Conservation (phyloP, 1,140 invertebrate genomes). For the Antheraea pernyi region DNA sequence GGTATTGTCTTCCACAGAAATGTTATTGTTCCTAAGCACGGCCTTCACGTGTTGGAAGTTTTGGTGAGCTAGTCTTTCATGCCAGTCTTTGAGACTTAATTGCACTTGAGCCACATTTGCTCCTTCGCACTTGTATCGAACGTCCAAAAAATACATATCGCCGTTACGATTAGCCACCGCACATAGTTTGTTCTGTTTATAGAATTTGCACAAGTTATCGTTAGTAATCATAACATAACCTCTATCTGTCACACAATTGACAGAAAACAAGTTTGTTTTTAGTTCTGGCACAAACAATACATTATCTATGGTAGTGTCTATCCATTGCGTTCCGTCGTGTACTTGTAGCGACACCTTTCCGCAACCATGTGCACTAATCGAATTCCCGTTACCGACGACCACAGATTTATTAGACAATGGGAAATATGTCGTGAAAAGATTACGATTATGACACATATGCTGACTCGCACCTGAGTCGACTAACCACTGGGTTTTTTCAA, state of each 20-base stretch:
- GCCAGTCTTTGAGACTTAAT: conserved; percentile 44
- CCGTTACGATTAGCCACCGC: conserved; percentile 35
- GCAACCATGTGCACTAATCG: conserved; percentile 27
- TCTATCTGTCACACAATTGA: conserved; percentile 36
- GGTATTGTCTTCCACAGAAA: conserved; percentile 28
- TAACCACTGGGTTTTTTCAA: conserved; percentile 33
- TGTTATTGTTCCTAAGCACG: conserved; percentile 41
- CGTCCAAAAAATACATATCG: conserved; percentile 32
- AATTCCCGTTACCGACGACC: conserved; percentile 33
- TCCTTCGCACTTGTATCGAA: too few species aligned
- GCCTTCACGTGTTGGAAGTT: conserved; percentile 54
- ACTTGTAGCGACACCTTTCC: conserved; percentile 38
- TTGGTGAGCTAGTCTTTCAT: conserved; percentile 61
- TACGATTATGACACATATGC: conserved; percentile 32
- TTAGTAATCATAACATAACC: conserved; percentile 46
- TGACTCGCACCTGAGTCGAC: conserved; percentile 37
- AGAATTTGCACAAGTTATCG: conserved; percentile 36
- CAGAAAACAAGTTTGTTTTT: conserved; percentile 57
- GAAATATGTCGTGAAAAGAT: conserved; percentile 29
- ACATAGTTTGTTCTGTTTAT: conserved; percentile 32
- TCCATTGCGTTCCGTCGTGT: conserved; percentile 32
- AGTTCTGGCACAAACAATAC: conserved; percentile 60
- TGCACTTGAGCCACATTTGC: too few species aligned
- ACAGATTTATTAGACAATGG: conserved; percentile 19
- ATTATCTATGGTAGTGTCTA: conserved; percentile 43